Percentiles rank a stretch among this genome's conserved stretches.
Evolutionary conservation across 2,888 invertebrate genomes (phyloP).

Genomic region (Eristalinus sepulchralis): DNA sequence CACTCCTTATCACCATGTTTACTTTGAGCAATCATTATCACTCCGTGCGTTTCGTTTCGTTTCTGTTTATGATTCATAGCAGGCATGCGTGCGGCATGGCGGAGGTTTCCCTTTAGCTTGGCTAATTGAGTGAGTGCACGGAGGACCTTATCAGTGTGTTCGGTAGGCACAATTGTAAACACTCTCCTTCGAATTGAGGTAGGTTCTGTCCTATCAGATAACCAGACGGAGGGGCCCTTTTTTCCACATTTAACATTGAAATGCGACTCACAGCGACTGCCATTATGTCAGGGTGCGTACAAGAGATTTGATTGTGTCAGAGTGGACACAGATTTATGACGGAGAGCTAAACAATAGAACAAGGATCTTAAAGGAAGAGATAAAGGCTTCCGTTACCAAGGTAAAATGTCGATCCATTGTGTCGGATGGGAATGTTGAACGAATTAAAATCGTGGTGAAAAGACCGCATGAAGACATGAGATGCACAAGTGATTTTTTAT

Average conservation of each 20-base stretch:
- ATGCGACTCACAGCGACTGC: neutral
- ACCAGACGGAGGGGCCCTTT: conserved; percentile 20
- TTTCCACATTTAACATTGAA: conserved; percentile 9
- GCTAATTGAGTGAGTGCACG: conserved; percentile 26
- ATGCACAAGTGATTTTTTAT: too few species aligned
- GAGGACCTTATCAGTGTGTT: conserved; percentile 58
- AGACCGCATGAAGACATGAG: too few species aligned
- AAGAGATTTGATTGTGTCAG: neutral
- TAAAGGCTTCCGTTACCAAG: too few species aligned
- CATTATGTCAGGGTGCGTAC: neutral
- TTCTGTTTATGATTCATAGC: neutral
- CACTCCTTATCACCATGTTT: conserved; percentile 44
- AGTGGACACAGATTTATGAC: neutral
- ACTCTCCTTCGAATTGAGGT: conserved; percentile 47
- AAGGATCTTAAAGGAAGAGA: too few species aligned
- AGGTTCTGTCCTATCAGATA: conserved; percentile 54
- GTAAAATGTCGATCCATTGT: too few species aligned
- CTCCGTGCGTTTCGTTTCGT: conserved; percentile 18
- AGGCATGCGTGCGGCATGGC: neutral
- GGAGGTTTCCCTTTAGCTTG: conserved; percentile 7
- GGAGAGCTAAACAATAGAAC: neutral
- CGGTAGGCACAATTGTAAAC: conserved; percentile 65
- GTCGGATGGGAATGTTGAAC: too few species aligned
- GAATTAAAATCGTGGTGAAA: too few species aligned
- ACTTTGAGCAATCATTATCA: conserved; percentile 48